These are phyloP conservation scores for Hippoglossus hippoglossus DNA, from an alignment of 2,797 vertebrate species.

Conservation along the genomic window DNA sequence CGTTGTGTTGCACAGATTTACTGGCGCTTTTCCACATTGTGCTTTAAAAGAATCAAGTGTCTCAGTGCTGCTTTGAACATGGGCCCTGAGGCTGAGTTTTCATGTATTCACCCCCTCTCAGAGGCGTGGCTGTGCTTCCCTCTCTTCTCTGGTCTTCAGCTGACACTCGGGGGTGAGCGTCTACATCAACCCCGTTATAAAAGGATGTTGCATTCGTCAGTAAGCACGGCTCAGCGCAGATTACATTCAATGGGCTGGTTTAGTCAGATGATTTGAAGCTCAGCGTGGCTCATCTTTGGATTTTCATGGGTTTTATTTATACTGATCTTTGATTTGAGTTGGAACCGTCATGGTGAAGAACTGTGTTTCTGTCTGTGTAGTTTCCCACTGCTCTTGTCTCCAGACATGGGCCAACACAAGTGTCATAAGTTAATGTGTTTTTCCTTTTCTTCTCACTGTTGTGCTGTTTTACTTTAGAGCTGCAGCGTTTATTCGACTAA, in stretches of 20 bases:
- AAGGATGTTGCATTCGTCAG: constrained; percentile 7
- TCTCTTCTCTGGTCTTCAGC: no score
- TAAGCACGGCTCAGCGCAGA: no score
- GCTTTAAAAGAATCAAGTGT: neutral
- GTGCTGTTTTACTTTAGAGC: no score
- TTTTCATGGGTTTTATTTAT: constrained; percentile 22
- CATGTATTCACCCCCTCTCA: constrained; percentile 24
- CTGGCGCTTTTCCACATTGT: neutral
- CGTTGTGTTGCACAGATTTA: constrained; percentile 8
- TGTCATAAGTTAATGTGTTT: no score
- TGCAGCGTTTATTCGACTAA: no score
- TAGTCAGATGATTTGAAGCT: constrained; percentile 18
- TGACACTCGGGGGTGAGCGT: constrained; percentile 21
- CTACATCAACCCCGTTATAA: constrained; percentile 41
- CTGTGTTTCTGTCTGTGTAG: no score
- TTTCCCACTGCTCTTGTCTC: neutral
- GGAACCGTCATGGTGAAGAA: neutral
- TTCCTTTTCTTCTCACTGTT: no score
- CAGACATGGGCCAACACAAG: neutral
- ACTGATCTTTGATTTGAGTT: constrained; percentile 13
- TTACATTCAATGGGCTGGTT: neutral
- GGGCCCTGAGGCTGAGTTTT: constrained; percentile 23
- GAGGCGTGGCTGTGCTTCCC: neutral
- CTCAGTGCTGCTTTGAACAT: neutral
- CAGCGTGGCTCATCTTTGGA: constrained; percentile 8